Percentiles rank a stretch among this genome's conserved stretches.
Conservation (phyloP, 1,140 invertebrate species). For the Tyrophagus putrescentiae region DNA sequence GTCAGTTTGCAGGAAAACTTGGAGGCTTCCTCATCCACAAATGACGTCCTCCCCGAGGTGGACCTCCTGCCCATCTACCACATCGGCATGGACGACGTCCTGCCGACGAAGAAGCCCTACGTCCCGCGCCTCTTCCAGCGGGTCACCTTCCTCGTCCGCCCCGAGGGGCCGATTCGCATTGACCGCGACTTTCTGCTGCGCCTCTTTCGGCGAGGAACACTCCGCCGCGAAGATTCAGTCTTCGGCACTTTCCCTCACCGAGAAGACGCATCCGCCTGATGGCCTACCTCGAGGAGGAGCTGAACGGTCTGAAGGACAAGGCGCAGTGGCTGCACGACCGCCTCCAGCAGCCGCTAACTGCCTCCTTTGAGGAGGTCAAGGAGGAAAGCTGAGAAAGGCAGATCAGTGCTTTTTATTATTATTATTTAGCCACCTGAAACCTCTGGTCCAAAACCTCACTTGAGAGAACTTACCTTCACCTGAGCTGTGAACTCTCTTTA, state of each 20-base stretch:
- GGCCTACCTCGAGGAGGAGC: conserved; percentile 21
- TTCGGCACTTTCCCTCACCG: neutral
- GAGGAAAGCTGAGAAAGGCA: no score
- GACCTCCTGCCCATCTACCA: conserved; percentile 25
- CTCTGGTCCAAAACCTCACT: no score
- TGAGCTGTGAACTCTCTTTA: no score
- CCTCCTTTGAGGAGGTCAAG: no score
- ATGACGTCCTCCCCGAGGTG: conserved; percentile 11
- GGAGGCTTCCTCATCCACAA: no score
- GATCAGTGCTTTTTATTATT: no score
- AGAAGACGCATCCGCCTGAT: conserved; percentile 22
- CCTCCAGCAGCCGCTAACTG: no score
- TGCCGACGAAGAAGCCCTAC: conserved; percentile 22
- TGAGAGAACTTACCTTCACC: no score
- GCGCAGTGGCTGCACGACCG: conserved; percentile 12
- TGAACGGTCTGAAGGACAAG: conserved; percentile 19
- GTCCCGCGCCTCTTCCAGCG: conserved; percentile 15
- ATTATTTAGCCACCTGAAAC: no score
- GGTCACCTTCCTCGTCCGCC: conserved; percentile 21
- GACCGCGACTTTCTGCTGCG: conserved; percentile 18
- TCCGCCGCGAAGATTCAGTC: neutral
- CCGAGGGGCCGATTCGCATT: conserved; percentile 18
- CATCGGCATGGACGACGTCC: conserved; percentile 23
- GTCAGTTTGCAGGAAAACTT: no score
- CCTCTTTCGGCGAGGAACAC: neutral